These are phyloP conservation scores for Aporophyla nigra DNA, from an alignment of 2,888 invertebrate genomes.

Conservation along the genomic window DNA sequence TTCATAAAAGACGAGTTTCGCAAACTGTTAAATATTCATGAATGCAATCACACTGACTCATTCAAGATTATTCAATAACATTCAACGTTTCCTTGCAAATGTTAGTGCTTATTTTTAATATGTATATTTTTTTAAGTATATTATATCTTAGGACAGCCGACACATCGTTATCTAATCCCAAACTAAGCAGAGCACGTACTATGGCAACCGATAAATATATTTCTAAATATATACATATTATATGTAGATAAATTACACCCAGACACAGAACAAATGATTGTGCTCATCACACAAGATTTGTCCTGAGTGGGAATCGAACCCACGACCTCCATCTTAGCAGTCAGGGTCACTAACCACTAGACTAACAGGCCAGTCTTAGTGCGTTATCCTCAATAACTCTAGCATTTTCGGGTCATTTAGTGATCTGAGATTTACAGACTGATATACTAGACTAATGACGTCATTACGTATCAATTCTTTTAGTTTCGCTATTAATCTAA, in stretches of 20 bases:
- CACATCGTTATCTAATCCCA: too few species aligned
- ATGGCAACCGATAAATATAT: too few species aligned
- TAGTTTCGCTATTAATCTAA: slow-evolving; percentile 26
- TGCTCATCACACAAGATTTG: too few species aligned
- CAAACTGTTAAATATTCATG: slow-evolving; percentile 44
- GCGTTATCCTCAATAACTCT: not conserved
- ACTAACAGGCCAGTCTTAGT: not conserved
- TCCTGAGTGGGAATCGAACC: too few species aligned
- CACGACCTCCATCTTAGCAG: too few species aligned
- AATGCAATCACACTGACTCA: slow-evolving; percentile 37
- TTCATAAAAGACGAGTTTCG: slow-evolving; percentile 49
- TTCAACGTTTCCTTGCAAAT: slow-evolving; percentile 16
- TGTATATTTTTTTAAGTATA: too few species aligned
- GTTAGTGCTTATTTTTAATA: not conserved
- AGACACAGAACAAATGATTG: too few species aligned
- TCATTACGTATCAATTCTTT: slow-evolving; percentile 29
- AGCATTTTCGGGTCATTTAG: slow-evolving; percentile 23
- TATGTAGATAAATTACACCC: too few species aligned
- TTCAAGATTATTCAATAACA: slow-evolving; percentile 36
- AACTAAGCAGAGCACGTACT: too few species aligned
- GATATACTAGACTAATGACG: slow-evolving; percentile 20
- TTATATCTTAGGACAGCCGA: too few species aligned
- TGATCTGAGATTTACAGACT: slow-evolving; percentile 26
- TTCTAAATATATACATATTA: too few species aligned
- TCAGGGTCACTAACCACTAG: too few species aligned